These are phyloP conservation scores for Calameuta filiformis DNA, from an alignment of 2,888 invertebrate genomes.

Conservation along the genomic window DNA sequence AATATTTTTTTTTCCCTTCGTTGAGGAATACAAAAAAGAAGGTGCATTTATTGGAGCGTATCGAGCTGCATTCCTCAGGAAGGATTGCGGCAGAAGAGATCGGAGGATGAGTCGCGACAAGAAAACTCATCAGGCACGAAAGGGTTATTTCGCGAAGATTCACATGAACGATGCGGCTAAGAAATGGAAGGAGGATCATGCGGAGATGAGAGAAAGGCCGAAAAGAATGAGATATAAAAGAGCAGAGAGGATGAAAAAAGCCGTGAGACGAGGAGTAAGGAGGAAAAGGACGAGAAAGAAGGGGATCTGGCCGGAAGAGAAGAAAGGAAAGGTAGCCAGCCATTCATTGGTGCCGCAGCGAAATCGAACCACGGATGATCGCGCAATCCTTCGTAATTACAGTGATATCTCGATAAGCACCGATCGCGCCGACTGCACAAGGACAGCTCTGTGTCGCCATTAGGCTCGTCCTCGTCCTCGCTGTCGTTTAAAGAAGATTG, in stretches of 20 bases:
- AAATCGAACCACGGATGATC: background rate
- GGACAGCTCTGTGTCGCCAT: background rate
- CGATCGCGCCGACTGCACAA: conserved; percentile 18
- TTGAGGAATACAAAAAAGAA: background rate
- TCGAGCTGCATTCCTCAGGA: background rate
- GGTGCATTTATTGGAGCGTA: background rate
- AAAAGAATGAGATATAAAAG: background rate
- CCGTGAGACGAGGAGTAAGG: no score
- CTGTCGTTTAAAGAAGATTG: conserved; percentile 22
- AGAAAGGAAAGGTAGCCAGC: background rate
- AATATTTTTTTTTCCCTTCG: background rate
- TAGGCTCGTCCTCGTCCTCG: conserved; percentile 15
- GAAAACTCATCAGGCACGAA: background rate
- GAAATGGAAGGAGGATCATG: background rate
- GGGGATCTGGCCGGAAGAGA: background rate
- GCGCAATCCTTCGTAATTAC: conserved; percentile 37
- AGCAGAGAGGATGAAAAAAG: background rate
- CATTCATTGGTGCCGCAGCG: background rate
- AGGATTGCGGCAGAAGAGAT: background rate
- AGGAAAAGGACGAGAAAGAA: background rate
- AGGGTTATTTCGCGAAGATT: background rate
- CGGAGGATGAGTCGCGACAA: background rate
- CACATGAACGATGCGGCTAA: background rate
- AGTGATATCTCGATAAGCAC: conserved; percentile 30
- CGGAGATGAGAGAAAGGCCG: conserved; percentile 5